Evolutionary conservation across 1,140 invertebrate species (phyloP), one percentile per base, ranked within the genome.

Genomic region (Oedothorax gibbosus): DNA sequence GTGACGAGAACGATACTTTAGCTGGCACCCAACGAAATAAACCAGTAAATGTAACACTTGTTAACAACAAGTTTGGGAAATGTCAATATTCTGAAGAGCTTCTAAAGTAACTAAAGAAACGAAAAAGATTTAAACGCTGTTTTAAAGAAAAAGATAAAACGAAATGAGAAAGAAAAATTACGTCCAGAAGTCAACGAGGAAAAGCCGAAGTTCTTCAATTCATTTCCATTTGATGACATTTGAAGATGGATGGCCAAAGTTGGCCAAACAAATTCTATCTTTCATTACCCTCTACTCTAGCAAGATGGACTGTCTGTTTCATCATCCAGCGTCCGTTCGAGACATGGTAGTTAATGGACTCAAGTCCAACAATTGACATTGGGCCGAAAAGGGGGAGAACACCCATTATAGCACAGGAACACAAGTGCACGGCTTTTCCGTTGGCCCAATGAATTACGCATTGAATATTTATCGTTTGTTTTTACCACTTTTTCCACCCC

Each of bases 401-500:
- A 71, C 69, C 78, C 78, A 81, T 81, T 81, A 71, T 71, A 21
- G 50, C 51, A 10, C 66, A 35, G 78, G 66, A 81, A 81, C 66
- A 71, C 69, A 81, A 81, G 54, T 60, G 78, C 78, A 81, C 56
- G 78, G 35, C 68, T 71, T 72, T 75, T 60, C 51, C 69, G 20
- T 49, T 65, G 51, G 51, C 66, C 54, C 69, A 64, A 82, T 82
- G 80, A 82, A 82, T 82, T 73, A 82, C 60, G 54, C 69, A 72
- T 68, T 73, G 80, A 82, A 82, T 82, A 82, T 82, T 64, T 72
- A 82, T 72, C 80, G 80, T 73, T 82, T 82, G 80, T 82, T 82
- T 82, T 82, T 82, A 71, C 56, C 54, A 72, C 69, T 73, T 62
- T 57, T 35, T 5, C 35, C 54, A 57, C 49, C 68, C 66, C 54